Conservation (phyloP, 2,113 vertebrate genomes). For the Glareola pratincola region DNA sequence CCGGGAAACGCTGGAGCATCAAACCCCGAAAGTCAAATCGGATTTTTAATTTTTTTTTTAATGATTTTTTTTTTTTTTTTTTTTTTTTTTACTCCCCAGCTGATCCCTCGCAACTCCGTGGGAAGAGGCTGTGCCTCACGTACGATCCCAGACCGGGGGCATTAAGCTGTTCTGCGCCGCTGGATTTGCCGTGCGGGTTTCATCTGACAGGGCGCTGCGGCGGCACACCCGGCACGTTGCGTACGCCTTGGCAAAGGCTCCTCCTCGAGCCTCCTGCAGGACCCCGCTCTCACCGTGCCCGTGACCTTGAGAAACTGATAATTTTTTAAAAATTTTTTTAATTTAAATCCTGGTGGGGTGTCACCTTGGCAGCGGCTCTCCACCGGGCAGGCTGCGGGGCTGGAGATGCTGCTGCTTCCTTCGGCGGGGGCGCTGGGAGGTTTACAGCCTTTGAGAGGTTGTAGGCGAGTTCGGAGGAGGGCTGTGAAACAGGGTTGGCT, state of each 20-base stretch:
- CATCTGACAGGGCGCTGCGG: not conserved
- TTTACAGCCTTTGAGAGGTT: not conserved
- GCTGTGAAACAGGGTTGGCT: not conserved
- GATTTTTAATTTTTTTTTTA: not conserved
- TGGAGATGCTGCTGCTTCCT: not conserved
- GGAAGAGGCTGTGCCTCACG: not conserved
- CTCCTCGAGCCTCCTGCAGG: not conserved
- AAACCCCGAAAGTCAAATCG: not conserved
- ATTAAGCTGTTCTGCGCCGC: not conserved
- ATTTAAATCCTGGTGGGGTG: not conserved
- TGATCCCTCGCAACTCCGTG: not conserved
- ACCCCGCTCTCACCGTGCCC: not conserved
- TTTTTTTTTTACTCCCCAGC: not conserved
- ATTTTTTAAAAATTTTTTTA: not conserved
- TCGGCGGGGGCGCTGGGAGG: not conserved
- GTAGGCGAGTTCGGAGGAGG: not conserved
- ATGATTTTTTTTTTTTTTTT: too few species aligned
- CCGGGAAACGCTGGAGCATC: not conserved
- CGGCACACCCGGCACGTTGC: not conserved
- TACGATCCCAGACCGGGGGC: not conserved
- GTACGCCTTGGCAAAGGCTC: not conserved
- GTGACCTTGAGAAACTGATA: not conserved
- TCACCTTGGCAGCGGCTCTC: not conserved
- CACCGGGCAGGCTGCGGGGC: not conserved
- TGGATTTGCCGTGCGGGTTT: not conserved